Base-by-base conservation (phyloP, 2,797 vertebrate genomes). In the Lerista edwardsae region DNA sequence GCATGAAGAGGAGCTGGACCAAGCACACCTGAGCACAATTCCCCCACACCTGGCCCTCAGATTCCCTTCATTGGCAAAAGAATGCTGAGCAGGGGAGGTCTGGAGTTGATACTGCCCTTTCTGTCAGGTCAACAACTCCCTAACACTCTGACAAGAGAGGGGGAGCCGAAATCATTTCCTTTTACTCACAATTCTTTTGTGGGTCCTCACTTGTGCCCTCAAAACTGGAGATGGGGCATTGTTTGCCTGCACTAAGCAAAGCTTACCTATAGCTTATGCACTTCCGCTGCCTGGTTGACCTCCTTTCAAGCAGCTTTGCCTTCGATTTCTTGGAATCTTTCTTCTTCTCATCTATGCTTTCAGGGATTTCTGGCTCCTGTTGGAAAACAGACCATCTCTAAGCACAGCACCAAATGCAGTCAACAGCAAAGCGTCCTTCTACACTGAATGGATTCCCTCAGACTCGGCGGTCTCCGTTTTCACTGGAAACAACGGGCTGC, bases 231-330 rank as follows among this genome's bases (percentile, higher is more conserved):
- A 79, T 36, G 21, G 3, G 12, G 17, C 19, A 47, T 51, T 62
- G 65, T 47, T 62, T 23, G 25, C 41, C 5, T n/a, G 17, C 25
- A 19, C 77, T 36, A 36, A 44, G 5, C 61, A 41, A 78, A 75
- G 79, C 92, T 79, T 92, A 99, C 98, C 98, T 98, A 94, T 99
- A 99, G 95, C 98, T 99, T 95, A 99, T 99, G 94, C 97, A 97
- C 85, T 99, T 99, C 69, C 98, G 96, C 90, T 97, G 97, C 91
- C 98, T 96, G 72, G 98, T 98, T 3, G 98, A 99, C 72, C 98
- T 96, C 92, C 98, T 96, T 80, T 98, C 98, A 36, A 98, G 96
- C 88, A 96, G 97, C 90, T 98, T 98, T 11, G 93, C 97, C 94
- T 98, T 98, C 47, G 94, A 96, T 94, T 98, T 98, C 91, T 98